A percentile compares a stretch with the other conserved stretches of the same genome.
Conservation (phyloP, 2,888 invertebrate genomes). For the Latheticus oryzae region DNA sequence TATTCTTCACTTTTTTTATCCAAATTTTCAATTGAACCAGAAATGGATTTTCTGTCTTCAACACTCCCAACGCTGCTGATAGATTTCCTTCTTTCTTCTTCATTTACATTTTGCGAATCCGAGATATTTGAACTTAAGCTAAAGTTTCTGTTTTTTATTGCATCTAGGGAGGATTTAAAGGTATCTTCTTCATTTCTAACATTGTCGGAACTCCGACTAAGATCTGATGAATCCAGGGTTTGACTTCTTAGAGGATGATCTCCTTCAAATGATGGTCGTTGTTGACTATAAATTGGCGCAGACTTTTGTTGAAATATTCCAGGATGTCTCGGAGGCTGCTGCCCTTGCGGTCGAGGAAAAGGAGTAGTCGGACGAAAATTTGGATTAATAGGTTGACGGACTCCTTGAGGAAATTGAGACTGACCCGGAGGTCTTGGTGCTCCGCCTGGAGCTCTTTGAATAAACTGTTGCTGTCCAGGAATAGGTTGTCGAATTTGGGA, state of each 20-base stretch:
- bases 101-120: constrained; percentile 63
- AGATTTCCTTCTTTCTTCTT: constrained; percentile 69
- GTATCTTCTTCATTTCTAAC: constrained; percentile 54
- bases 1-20: constrained; percentile 52
- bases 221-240: constrained; percentile 61
- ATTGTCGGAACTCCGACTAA: constrained; percentile 63
- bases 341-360: constrained; percentile 66
- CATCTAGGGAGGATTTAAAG: constrained; percentile 59
- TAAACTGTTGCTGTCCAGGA: constrained; percentile 57
- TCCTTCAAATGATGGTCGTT: constrained; percentile 41
- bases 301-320: constrained; percentile 56
- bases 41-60: constrained; percentile 58
- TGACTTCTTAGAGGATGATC: constrained; percentile 52
- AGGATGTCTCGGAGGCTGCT: constrained; percentile 47
- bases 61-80: constrained; percentile 67
- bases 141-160: constrained; percentile 69
- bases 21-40: constrained; percentile 53
- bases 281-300: constrained; percentile 49
- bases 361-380: constrained; percentile 66
- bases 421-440: constrained; percentile 52
- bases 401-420: constrained; percentile 46
- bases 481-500: constrained; percentile 54
- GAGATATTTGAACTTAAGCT: constrained; percentile 69
- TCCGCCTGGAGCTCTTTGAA: constrained; percentile 51
- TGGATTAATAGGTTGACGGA: constrained; percentile 47